phyloP scores from a whole-genome alignment of 2,888 invertebrate species.

The Esperia sulphurella region DNA sequence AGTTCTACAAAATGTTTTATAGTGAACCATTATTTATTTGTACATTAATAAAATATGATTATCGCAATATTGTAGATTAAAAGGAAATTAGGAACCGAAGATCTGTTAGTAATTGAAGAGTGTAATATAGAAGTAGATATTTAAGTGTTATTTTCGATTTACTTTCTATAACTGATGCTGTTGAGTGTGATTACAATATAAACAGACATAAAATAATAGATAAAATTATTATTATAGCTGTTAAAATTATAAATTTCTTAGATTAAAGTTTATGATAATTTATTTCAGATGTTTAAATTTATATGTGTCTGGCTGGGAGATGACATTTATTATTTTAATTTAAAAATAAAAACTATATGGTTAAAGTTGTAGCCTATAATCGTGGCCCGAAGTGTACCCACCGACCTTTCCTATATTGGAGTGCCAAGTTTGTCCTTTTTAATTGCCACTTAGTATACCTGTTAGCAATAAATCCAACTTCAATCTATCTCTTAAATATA shows the following conservation, averaged over 20 bases:
- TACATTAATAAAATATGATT: conserved; percentile 41
- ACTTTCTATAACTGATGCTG: conserved; percentile 33
- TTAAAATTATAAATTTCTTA: background rate
- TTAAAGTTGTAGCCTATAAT: conserved; percentile 22
- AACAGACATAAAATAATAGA: conserved; percentile 5
- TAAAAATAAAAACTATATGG: background rate
- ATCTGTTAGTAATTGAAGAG: conserved; percentile 54
- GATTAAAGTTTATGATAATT: background rate
- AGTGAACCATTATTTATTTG: conserved; percentile 60
- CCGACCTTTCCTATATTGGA: conserved; percentile 37
- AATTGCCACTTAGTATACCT: conserved; percentile 17
- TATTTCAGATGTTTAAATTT: background rate
- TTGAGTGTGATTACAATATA: conserved; percentile 48
- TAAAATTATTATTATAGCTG: background rate
- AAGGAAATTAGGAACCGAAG: conserved; percentile 45
- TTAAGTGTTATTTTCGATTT: conserved; percentile 64
- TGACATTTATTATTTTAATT: conserved; percentile 15
- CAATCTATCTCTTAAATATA: too few species aligned
- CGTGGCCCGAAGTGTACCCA: conserved; percentile 47
- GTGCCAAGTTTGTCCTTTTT: conserved; percentile 37
- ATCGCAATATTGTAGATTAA: conserved; percentile 13
- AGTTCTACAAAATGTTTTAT: conserved; percentile 44
- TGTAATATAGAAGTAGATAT: conserved; percentile 41
- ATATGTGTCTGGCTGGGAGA: conserved; percentile 37
- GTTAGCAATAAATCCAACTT: background rate